Base-by-base conservation (phyloP, 2,888 invertebrate genomes). In the Malthinus seriepunctatus region DNA sequence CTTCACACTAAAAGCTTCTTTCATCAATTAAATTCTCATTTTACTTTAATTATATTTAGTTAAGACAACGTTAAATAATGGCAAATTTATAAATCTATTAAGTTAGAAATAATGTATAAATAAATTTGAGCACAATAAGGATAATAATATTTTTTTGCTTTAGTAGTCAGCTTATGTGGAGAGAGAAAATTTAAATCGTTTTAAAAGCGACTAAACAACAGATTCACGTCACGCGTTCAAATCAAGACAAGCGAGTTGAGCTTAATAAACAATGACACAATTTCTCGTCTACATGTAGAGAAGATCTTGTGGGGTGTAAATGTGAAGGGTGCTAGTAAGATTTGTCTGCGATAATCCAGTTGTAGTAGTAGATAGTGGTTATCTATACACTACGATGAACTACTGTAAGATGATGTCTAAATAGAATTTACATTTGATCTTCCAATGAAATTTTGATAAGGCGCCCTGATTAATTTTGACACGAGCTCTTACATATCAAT, bases 211-310 rank as follows among this genome's bases (percentile, higher is more conserved):
- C 34, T 60, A 63, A 52, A 23, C 23, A 63, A 58, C 56, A 60
- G 55, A 66, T 66, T 66, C 66, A 53, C 61, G 62, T 66, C 66
- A 66, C 66, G 66, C 62, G 62, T 64, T 60, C 60, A 62, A 66
- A 64, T 63, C 66, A 62, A 62, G 66, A 63, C 64, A 57, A 61
- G 56, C 58, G 63, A 42, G 39, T 51, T 52, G 62, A 66, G 63
- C 63, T 66, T 66, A 64, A 64, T 66, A 66, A 64, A 64, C 64
- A 66, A 66, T 63, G 63, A 62, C 58, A 63, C 66, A 63, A 60
- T 65, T 65, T 66, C 64, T 60, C 60, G 62, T 63, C 56, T 61
- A 57, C 50, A 57, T 56, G 60, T 60, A 46, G 56, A 51, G 56
- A 23, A 23, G 60, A 50, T 55, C 56, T 56, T 53, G 54, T 57